Base-by-base conservation (phyloP, 2,888 invertebrate species). In the Heliconius hortense region DNA sequence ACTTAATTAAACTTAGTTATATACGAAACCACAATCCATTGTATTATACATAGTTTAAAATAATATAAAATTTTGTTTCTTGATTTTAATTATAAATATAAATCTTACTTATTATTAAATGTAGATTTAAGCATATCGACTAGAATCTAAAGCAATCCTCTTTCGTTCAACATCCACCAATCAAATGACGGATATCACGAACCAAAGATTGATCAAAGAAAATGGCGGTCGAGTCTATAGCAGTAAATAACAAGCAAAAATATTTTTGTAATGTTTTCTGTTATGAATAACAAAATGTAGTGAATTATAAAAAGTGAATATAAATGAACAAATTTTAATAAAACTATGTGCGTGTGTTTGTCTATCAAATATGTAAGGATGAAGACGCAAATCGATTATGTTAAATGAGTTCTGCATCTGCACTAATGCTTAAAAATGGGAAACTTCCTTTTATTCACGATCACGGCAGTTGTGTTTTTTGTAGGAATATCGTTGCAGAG, bases 371-470 rank as follows among this genome's bases (percentile, higher is more conserved):
- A 93, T 93, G 93, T 91, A 89, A 92, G 88, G 86, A 89, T 83
- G 84, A 86, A 86, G 84, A 86, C 84, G 81, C 82, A 80, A 83
- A 82, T 81, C 81, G 82, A 81, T 82, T 84, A 83, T 85, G 81
- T 79, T 88, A 86, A 86, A 88, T 86, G 89, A 87, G 85, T 87
- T 85, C 83, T 84, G 86, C 86, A 87, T 83, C 87, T 85, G 88
- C 80, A 87, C 90, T 88, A 89, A 92, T 92, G 92, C 87, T 87
- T 87, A 88, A 94, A 93, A 91, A 94, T 94, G 94, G 92, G 90
- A 89, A 89, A 89, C 89, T 87, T 87, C 86, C 88, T 89, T 87
- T 89, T 93, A 87, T 88, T 93, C 85, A 90, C 91, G 89, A 89
- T 90, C 86, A 85, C 88, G 83, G 84, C 88, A 81, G 82, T 91